Evolutionary conservation across 2,888 invertebrate genomes (phyloP).

Genomic region (Mythimna ferrago): DNA sequence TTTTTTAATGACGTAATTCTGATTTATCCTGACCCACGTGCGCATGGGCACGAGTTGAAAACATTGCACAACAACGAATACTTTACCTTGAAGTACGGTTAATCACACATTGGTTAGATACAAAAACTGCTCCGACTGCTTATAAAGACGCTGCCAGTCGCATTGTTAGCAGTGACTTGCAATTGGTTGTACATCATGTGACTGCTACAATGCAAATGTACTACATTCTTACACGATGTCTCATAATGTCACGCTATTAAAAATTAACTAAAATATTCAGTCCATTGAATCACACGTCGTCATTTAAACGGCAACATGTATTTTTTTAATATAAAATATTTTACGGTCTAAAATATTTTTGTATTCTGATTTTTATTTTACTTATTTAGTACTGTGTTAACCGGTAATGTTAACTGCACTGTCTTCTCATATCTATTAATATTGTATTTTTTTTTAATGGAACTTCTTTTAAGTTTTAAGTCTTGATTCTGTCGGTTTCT

Average conservation of each 20-base stretch:
- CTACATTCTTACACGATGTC: background rate
- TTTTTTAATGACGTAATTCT: background rate
- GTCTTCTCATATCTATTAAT: too few species aligned
- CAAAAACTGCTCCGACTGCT: background rate
- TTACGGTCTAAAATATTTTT: too few species aligned
- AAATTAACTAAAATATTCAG: too few species aligned
- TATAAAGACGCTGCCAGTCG: background rate
- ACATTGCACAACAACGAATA: conserved; percentile 12
- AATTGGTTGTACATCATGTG: background rate
- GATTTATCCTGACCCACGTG: background rate
- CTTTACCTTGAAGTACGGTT: background rate
- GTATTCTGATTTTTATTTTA: too few species aligned
- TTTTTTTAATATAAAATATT: too few species aligned
- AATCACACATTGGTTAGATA: background rate
- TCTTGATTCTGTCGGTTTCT: too few species aligned
- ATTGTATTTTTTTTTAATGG: too few species aligned
- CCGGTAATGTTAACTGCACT: too few species aligned
- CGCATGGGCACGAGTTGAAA: background rate
- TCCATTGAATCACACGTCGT: too few species aligned
- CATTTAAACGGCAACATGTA: too few species aligned
- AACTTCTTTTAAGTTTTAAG: too few species aligned
- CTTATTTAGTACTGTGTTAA: too few species aligned
- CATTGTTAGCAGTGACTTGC: background rate
- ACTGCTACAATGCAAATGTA: background rate
- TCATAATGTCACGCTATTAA: background rate